Percentiles rank a stretch among this genome's conserved stretches.
phyloP scores from a whole-genome alignment of 2,888 invertebrate species.

The Leptinotarsa haldemani region DNA sequence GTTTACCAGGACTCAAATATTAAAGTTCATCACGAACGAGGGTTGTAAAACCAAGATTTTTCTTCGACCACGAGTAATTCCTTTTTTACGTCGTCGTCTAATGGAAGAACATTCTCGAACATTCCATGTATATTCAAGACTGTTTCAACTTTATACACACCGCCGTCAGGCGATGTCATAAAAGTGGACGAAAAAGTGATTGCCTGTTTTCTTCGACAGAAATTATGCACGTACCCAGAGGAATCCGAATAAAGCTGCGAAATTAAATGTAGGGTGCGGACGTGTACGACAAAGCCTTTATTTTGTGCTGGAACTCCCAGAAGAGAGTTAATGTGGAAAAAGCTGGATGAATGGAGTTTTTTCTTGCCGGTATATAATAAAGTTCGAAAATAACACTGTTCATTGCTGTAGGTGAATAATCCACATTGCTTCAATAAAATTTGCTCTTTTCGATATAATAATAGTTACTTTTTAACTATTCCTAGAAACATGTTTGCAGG shows the following conservation, averaged over 20 bases:
- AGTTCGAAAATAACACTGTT: neutral
- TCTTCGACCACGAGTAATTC: neutral
- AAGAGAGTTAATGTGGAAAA: neutral
- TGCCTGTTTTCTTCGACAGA: slow-evolving; percentile 1
- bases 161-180: neutral
- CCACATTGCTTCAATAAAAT: too few relatives aligned
- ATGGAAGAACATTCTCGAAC: too few relatives aligned
- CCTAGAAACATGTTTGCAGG: neutral
- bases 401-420: too few relatives aligned
- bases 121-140: neutral
- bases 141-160: slow-evolving; percentile 3
- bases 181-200: slow-evolving; percentile 7
- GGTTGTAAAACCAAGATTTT: neutral
- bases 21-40: neutral
- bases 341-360: neutral
- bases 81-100: neutral
- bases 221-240: slow-evolving; percentile 27
- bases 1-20: neutral
- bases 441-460: neutral
- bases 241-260: slow-evolving; percentile 33
- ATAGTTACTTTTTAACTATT: neutral
- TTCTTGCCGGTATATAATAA: neutral
- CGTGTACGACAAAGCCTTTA: neutral
- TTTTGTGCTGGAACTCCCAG: neutral
- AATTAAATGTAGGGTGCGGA: slow-evolving; percentile 28